Evolutionary conservation across 1,140 invertebrate genomes (phyloP), one percentile per base, ranked within the genome.

Genomic region (Ostrea edulis): DNA sequence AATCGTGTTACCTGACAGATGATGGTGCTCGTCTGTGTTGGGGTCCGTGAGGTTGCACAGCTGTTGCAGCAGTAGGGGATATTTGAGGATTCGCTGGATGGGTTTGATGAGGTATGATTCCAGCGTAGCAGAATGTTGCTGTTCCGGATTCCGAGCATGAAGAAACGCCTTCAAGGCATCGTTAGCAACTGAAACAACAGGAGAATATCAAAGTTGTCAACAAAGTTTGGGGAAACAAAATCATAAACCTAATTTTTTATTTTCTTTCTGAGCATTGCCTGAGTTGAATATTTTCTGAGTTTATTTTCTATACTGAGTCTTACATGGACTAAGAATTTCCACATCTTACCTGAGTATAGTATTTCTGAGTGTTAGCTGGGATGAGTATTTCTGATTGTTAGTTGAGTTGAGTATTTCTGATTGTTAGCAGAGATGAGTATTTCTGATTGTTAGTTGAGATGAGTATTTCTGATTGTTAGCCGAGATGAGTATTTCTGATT

Each of bases 61-160:
- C 95, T 99, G 98, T 95, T 99, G 98, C 87, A 99, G 96, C 62
- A 99, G 96, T 88, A 99, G 95, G 2, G 99, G 99, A 96, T 99
- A 99, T 95, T 99, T 99, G 86, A 99, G 96, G 95, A 99, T 99
- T 95, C 99, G 96, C 95, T 99, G 99, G 95, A 99, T 99, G 82
- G 99, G 99, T 96, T 99, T 99, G 93, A 99, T 99, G 95, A 99
- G 96, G 96, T 99, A 99, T 62, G 98, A 99, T 95, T 99, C 98
- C 92, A 99, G 95, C 20, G 98, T 99, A 91, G 98, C 98, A 84
- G 98, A 98, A 95, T 99, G 98, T 95, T 99, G 98, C 93, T 98
- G 98, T 92, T 97, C 97, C 53, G 98, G 98, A 96, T 99, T 99
- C 93, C 98, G 96, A 55, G 98, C 97, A 87, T 97, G 96, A 90